Evolutionary conservation across 2,888 invertebrate genomes (phyloP), one percentile per base, ranked within the genome.

Genomic region (Suillia variegata): DNA sequence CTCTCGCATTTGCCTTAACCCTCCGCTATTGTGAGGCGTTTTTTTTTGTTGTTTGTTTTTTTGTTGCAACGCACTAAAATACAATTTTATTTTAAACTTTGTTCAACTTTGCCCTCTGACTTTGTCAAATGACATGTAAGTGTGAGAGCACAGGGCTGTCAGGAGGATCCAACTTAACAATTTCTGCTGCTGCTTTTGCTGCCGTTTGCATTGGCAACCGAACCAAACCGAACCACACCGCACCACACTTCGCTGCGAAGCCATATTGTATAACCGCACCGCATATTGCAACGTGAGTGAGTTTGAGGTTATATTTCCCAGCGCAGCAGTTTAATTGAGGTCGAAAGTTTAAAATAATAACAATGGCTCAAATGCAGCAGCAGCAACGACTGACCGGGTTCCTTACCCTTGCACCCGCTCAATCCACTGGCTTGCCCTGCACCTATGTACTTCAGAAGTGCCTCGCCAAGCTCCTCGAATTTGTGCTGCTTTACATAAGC

Each of bases 81-180:
- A 33, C 12, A 21, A 15, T 10, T 52, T 31, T 60, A 59, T 61
- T 70, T 69, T 65, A 67, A 74, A 74, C 75, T 74, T 73, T 70
- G 65, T 73, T 73, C 71, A 75, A 74, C 74, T 74, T 74, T 75
- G 74, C 74, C 73, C 74, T 74, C 74, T 70, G 74, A 75, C 74
- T 73, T 74, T 74, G 69, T 63, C 56, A 54, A 62, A 61, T 54
- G 51, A 45, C 59, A 51, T 50, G 47, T 34, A 54, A 49, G 49
- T 34, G 15, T 45, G 18, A 18, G 20, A 12, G 45, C 34, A n/a
- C n/a, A n/a, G n/a, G n/a, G n/a, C n/a, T n/a, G n/a, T n/a, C n/a
- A n/a, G n/a, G n/a, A n/a, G n/a, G n/a, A n/a, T n/a, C n/a, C n/a
- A n/a, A n/a, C n/a, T n/a, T n/a, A n/a, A n/a, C n/a, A n/a, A n/a